Base-by-base conservation (phyloP, 2,113 vertebrate species). In the Oreochromis tanganicae region DNA sequence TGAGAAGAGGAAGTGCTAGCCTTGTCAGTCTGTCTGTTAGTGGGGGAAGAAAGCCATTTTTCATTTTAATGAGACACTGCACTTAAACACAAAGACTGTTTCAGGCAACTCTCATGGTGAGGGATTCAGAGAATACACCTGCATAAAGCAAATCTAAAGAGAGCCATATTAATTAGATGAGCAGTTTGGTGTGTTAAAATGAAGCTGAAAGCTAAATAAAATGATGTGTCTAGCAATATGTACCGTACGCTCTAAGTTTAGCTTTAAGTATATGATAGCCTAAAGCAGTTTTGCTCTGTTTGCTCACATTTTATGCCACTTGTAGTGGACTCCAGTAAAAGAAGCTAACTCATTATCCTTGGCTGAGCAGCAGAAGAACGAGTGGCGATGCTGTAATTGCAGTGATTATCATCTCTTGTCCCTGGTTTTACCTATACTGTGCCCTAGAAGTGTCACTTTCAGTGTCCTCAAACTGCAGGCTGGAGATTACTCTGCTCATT, bases 371-470 rank as follows among this genome's bases (percentile, higher is more conserved):
- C 83, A 86, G 46, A 32, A 80, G 82, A 86, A 81, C 16, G 21
- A 89, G 75, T 52, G 52, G 36, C 12, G 87, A 83, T 83, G 84
- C 83, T 87, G 86, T 92, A 92, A 92, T 92, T 89, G 83, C 75
- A 46, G 32, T 89, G 88, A 93, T 89, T 87, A 93, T 89, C 78
- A 57, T 83, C 73, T 24, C 85, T 73, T 88, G 89, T 80, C 91
- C 87, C 82, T 57, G 29, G 79, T 90, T 91, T 91, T 86, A 90
- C 87, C 90, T 88, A 82, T 46, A 29, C 34, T 83, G 34, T 91
- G 90, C 24, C 91, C 87, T 84, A 92, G 89, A 94, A 89, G 87
- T 94, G 94, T 92, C 93, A 90, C 90, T 91, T 92, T 87, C 52
- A 68, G 81, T 88, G 38, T 89, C 87, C 82, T 94, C 91, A 92